Base-by-base conservation (phyloP, 1,140 invertebrate species). In the Brachionus plicatilis region DNA sequence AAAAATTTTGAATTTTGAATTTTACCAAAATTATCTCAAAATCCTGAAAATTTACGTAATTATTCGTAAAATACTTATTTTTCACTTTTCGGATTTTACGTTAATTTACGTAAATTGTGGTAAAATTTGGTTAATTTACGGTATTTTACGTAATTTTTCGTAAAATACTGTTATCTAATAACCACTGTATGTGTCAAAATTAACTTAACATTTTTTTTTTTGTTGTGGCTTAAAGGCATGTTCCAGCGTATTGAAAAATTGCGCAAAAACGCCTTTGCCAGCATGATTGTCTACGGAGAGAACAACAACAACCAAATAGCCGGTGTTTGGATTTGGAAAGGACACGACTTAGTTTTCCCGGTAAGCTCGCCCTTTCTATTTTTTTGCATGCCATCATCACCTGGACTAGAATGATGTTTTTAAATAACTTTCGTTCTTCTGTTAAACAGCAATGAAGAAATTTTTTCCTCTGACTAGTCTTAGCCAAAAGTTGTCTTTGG, bases 211-310 rank as follows among this genome's bases (percentile, higher is more conserved):
- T 14, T 60, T 72, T 37, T 45, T 0, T 85, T 70, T 53, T n/a
- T 17, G 33, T 37, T 37, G 5, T 37, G 33, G 5, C 7, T 7
- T 37, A 37, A 60, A 93, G 94, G 94, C 86, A 97, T 99, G 95
- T 98, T 93, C 91, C 97, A 99, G 91, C 93, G 98, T 86, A 91
- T 99, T 85, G 98, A 99, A 86, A 98, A 97, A 90, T 94, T 99
- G 94, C 92, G 96, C 85, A 99, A 99, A 91, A 93, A 94, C 88
- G 94, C 95, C 0, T 99, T 99, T 91, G 95, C 94, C 27, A 97
- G 95, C 53, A 93, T 95, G 85, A 94, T 94, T 89, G 91, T 99
- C 24, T 99, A 98, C 90, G 97, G 97, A 60, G 92, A 93, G 86
- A 95, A 98, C 89, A 94, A 96, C 88, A 92, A 97, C 89, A 97